phyloP scores from a whole-genome alignment of 2,797 vertebrate species.

The Odontamblyopus rebecca region DNA sequence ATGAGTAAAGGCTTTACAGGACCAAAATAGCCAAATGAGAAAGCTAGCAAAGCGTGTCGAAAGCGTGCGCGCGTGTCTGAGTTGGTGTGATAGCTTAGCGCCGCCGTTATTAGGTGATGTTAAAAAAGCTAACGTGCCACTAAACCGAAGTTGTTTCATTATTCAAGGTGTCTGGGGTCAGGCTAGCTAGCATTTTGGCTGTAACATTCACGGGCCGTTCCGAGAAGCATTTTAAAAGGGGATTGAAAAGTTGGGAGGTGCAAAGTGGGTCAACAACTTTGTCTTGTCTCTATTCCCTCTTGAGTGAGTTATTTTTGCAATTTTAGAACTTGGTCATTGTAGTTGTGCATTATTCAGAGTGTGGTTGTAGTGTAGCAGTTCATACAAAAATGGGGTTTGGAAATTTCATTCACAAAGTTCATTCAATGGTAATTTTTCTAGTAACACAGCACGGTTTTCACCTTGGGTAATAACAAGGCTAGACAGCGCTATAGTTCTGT shows the following conservation, averaged over 20 bases:
- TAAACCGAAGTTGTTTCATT: constrained; percentile 60
- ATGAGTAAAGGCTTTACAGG: constrained; percentile 47
- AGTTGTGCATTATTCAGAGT: background rate
- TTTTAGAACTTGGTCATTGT: constrained; percentile 5
- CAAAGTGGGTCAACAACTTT: constrained; percentile 74
- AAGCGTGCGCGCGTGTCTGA: constrained; percentile 12
- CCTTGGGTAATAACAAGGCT: no score
- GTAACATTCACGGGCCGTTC: constrained; percentile 37
- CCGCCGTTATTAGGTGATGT: constrained; percentile 53
- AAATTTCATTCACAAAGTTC: background rate
- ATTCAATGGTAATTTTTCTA: background rate
- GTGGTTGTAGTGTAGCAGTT: background rate
- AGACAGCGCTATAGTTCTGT: no score
- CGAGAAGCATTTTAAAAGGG: constrained; percentile 52
- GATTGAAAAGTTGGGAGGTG: constrained; percentile 66
- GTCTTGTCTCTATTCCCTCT: constrained; percentile 11
- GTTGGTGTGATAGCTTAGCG: constrained; percentile 22
- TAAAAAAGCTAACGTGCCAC: constrained; percentile 43
- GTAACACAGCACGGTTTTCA: background rate
- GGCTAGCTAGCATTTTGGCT: constrained; percentile 1
- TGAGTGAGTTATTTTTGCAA: background rate
- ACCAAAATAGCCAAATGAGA: constrained; percentile 69
- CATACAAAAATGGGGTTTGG: background rate
- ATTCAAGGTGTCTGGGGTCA: constrained; percentile 56
- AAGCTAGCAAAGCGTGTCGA: constrained; percentile 61